Conservation (phyloP, 2,797 vertebrate species). For the Sus cebifrons region DNA sequence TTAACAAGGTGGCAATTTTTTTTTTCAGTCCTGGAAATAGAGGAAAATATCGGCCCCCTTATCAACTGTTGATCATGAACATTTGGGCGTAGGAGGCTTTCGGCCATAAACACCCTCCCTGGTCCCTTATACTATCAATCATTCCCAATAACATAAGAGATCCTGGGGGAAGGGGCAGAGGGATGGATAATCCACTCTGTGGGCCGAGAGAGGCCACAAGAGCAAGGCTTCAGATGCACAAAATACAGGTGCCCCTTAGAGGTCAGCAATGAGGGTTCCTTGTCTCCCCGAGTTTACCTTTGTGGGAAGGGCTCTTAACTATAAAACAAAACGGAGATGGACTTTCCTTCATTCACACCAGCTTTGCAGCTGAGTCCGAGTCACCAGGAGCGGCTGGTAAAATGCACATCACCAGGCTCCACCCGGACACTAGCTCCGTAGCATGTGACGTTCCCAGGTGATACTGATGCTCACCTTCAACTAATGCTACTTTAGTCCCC, state of each 20-base stretch:
- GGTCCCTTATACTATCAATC: neutral
- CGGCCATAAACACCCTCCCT: neutral
- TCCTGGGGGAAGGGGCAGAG: neutral
- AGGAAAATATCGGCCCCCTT: neutral
- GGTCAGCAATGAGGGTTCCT: neutral
- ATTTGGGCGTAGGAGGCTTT: neutral
- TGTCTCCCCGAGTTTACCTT: neutral
- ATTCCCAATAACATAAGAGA: neutral
- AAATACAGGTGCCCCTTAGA: neutral
- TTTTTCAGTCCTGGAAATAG: neutral
- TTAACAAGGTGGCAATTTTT: neutral
- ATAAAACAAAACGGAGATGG: neutral
- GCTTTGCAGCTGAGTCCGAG: neutral
- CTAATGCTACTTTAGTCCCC: neutral
- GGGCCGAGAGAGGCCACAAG: neutral
- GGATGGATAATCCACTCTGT: neutral
- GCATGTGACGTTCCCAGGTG: neutral
- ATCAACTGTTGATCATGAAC: neutral
- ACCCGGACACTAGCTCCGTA: neutral
- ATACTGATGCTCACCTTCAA: neutral
- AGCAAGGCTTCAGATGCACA: neutral
- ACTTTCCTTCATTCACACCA: neutral
- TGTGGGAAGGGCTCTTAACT: neutral
- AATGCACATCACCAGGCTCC: neutral
- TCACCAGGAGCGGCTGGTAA: neutral